Evolutionary conservation across 2,113 vertebrate genomes (phyloP).

Genomic region (Columbina picui): DNA sequence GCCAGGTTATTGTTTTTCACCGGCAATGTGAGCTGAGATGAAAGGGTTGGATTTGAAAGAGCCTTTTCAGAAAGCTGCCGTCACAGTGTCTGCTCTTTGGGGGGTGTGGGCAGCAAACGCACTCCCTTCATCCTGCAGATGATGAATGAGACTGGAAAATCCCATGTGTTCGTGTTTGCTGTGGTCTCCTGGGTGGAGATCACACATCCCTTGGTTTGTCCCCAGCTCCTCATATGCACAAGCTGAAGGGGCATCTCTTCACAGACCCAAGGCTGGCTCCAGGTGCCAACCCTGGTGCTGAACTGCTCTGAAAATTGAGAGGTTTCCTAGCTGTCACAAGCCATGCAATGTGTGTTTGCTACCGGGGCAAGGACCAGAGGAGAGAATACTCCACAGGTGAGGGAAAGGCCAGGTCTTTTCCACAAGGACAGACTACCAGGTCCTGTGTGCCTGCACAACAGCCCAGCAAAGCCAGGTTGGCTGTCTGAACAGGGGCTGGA

Average conservation of each 20-base stretch:
- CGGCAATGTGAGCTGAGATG: background rate
- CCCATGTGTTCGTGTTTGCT: background rate
- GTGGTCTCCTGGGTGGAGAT: background rate
- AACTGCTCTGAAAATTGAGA: background rate
- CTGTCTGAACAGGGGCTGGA: background rate
- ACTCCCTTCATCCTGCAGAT: background rate
- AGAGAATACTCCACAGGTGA: background rate
- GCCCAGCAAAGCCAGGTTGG: background rate
- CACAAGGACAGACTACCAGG: background rate
- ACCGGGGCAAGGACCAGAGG: background rate
- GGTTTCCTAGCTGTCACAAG: background rate
- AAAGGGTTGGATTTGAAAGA: conserved; percentile 59
- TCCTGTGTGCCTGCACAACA: background rate
- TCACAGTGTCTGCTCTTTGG: background rate
- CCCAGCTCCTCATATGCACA: background rate
- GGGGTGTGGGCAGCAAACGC: background rate
- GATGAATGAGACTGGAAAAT: background rate
- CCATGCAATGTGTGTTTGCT: background rate
- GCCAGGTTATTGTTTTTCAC: conserved; percentile 47
- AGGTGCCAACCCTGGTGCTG: background rate
- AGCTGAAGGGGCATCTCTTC: background rate
- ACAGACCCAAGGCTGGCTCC: background rate
- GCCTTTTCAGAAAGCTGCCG: background rate
- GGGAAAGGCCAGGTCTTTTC: background rate
- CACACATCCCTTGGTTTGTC: background rate